Percentiles rank a stretch among this genome's conserved stretches.
These are phyloP conservation scores for Botia almorhae DNA, from an alignment of 2,797 vertebrate species.

Conservation along the genomic window DNA sequence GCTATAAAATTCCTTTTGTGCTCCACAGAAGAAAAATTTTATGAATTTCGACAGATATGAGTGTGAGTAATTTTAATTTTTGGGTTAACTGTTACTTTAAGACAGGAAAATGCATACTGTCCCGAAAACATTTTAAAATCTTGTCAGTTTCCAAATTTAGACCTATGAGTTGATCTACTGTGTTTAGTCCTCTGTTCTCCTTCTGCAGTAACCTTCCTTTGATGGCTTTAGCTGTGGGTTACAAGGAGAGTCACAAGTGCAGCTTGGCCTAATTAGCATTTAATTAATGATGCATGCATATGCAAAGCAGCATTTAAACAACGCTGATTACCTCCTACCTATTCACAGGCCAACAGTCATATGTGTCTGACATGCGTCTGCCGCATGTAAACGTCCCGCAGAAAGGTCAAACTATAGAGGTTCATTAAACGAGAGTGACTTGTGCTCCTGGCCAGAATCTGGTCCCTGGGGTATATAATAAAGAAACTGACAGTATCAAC, in stretches of 20 bases:
- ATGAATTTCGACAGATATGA: too few species aligned
- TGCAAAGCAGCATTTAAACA: constrained; percentile 83
- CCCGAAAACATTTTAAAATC: background rate
- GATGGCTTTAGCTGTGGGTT: constrained; percentile 76
- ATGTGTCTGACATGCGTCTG: constrained; percentile 79
- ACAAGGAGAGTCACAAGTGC: constrained; percentile 73
- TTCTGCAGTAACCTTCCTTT: constrained; percentile 74
- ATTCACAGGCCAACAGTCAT: constrained; percentile 81
- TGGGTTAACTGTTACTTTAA: background rate
- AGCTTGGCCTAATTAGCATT: constrained; percentile 77
- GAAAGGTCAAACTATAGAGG: constrained; percentile 73
- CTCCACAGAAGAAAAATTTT: too few species aligned
- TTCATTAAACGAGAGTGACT: constrained; percentile 66
- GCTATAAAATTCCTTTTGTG: too few species aligned
- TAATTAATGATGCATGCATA: constrained; percentile 82
- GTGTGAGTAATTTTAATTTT: background rate
- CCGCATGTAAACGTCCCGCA: constrained; percentile 75
- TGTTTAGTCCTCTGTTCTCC: constrained; percentile 69
- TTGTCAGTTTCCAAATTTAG: background rate
- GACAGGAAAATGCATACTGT: background rate
- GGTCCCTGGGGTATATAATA: background rate
- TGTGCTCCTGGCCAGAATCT: constrained; percentile 41
- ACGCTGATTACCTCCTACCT: constrained; percentile 80
- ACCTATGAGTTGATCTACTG: background rate
- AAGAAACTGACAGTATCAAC: constrained; percentile 22